Conservation (phyloP, 2,797 vertebrate genomes). For the Microctenopoma lineatum region DNA sequence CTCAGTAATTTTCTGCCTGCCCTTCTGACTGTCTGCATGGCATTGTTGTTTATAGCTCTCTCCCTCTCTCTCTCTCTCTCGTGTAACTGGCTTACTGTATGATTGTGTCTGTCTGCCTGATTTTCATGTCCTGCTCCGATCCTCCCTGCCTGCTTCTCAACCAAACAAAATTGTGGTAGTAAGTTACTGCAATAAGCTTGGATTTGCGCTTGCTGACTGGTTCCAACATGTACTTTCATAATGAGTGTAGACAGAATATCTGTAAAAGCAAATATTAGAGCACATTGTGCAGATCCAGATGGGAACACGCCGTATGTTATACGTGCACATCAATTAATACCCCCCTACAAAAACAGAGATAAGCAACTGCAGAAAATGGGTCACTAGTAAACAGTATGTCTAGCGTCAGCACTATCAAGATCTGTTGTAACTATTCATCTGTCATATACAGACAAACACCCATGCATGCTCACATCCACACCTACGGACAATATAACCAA, state of each 20-base stretch:
- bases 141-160: slow-evolving; percentile 23
- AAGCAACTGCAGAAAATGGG: neutral
- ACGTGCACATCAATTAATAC: neutral
- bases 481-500: too few species aligned
- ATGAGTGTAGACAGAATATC: slow-evolving; percentile 16
- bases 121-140: slow-evolving; percentile 26
- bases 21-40: slow-evolving; percentile 35
- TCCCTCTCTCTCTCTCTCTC: slow-evolving; percentile 32
- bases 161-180: slow-evolving; percentile 8
- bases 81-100: slow-evolving; percentile 39
- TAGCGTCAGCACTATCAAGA: too few species aligned
- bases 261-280: neutral
- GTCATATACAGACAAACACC: too few species aligned
- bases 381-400: too few species aligned
- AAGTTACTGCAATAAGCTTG: slow-evolving; percentile 47
- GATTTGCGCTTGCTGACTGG: slow-evolving; percentile 21
- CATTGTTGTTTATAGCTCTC: slow-evolving; percentile 22
- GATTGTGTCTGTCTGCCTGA: slow-evolving; percentile 39
- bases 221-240: neutral
- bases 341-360: neutral
- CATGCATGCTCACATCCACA: too few species aligned
- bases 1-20: slow-evolving; percentile 49
- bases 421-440: too few species aligned
- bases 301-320: neutral
- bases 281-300: neutral